These are phyloP conservation scores for Pangasianodon gigas DNA, from an alignment of 2,113 vertebrate genomes.

Conservation along the genomic window DNA sequence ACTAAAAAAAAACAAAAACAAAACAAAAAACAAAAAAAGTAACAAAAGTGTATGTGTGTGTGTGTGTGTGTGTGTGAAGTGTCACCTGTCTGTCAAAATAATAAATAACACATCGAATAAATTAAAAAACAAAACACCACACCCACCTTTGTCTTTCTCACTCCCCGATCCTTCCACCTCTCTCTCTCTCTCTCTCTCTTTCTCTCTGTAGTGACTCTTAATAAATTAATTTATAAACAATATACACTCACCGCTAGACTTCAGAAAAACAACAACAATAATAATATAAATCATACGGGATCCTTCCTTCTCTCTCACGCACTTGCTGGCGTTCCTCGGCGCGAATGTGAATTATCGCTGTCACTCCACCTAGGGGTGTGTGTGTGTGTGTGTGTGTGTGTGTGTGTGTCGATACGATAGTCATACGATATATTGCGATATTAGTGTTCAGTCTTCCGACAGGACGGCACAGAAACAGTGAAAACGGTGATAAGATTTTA, in stretches of 20 bases:
- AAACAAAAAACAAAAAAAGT: constrained; percentile 43
- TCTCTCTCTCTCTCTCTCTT: constrained; percentile 55
- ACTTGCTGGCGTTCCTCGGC: not conserved
- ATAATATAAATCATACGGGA: constrained; percentile 56
- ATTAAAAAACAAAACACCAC: constrained; percentile 51
- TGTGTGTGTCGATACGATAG: constrained; percentile 2
- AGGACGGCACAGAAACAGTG: not conserved
- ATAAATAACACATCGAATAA: constrained; percentile 60
- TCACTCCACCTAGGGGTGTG: not conserved
- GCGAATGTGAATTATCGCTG: not conserved
- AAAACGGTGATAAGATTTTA: not conserved
- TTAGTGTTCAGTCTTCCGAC: not conserved
- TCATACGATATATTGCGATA: constrained; percentile 30
- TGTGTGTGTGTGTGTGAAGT: constrained; percentile 41
- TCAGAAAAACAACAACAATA: constrained; percentile 58
- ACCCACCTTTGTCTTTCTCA: constrained; percentile 52
- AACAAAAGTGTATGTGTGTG: constrained; percentile 44
- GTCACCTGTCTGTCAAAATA: constrained; percentile 52
- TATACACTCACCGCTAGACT: constrained; percentile 66
- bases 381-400: not conserved
- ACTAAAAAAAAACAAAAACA: constrained; percentile 33
- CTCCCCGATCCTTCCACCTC: constrained; percentile 13
- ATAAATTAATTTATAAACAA: constrained; percentile 66
- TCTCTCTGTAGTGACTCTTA: constrained; percentile 68
- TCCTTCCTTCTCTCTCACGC: constrained; percentile 13